phyloP scores from a whole-genome alignment of 2,113 vertebrate species.

The Chaetorhynchus papuensis region DNA sequence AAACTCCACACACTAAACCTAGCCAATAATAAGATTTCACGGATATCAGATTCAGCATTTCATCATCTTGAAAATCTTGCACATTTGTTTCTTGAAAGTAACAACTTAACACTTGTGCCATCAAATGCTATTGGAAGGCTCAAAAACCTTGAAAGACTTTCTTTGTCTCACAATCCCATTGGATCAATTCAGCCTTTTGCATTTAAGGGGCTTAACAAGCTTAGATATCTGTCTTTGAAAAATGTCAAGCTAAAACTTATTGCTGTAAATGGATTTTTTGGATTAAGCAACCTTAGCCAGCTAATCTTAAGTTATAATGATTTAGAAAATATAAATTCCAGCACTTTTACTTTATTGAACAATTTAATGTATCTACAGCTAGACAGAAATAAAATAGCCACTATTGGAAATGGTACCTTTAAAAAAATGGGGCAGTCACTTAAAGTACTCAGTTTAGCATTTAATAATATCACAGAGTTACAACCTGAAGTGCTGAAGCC shows the following conservation, averaged over 20 bases:
- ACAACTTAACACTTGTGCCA: constrained; percentile 65
- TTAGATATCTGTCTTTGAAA: constrained; percentile 67
- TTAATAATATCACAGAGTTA: constrained; percentile 77
- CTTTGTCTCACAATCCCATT: constrained; percentile 69
- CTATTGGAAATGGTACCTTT: constrained; percentile 64
- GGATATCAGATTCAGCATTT: constrained; percentile 67
- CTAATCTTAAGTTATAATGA: constrained; percentile 69
- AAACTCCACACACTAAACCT: constrained; percentile 70
- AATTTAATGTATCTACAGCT: constrained; percentile 70
- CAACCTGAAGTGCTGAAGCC: constrained; percentile 69
- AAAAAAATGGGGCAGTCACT: constrained; percentile 67
- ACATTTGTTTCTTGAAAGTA: constrained; percentile 70
- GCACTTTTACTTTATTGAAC: constrained; percentile 59
- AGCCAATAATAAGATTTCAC: constrained; percentile 69
- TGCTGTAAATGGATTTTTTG: constrained; percentile 63
- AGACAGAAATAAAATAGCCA: constrained; percentile 69
- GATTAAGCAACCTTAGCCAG: constrained; percentile 66
- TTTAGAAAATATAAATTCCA: constrained; percentile 69
- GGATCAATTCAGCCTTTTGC: constrained; percentile 65
- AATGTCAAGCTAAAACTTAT: constrained; percentile 62
- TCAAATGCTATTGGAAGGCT: constrained; percentile 66
- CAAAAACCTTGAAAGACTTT: constrained; percentile 69
- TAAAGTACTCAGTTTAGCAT: constrained; percentile 76
- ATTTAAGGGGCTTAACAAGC: constrained; percentile 67
- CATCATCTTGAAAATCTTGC: constrained; percentile 64